Base-by-base conservation (phyloP, 2,888 invertebrate species). In the Ennomos fuscantarius region DNA sequence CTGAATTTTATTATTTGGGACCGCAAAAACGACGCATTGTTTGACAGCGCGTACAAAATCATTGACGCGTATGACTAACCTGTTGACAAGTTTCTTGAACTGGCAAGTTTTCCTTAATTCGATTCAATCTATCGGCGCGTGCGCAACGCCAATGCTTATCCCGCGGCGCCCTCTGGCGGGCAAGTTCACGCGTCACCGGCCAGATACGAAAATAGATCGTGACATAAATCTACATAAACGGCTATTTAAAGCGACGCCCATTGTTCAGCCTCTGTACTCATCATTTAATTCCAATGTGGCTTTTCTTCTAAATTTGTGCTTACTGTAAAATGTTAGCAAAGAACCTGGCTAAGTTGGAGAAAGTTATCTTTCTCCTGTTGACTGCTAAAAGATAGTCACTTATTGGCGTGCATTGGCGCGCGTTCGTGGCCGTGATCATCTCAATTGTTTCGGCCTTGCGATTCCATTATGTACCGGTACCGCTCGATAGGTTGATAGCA, bases 201-300 rank as follows among this genome's bases (percentile, higher is more conserved):
- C 78, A 74, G 70, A 66, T 79, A 81, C 83, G 64, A 76, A 89
- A 88, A 89, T 89, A 89, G 86, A 85, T 67, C 82, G 82, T 88
- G 89, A 89, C 89, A 89, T 88, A 86, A 87, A 89, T 89, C 84
- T 85, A 82, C 87, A 86, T 89, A 87, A 87, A 87, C 84, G 82
- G 81, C 84, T 86, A 85, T 84, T 86, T 87, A 74, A 69, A 82
- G 79, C 71, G 69, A 63, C 68, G 69, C 63, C 72, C 75, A 81
- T 82, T 82, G 84, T 84, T 76, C 75, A 61, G 50, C 66, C 52
- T 67, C 52, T 66, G 60, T 63, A 58, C 12, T 44, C 12, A 13
- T 40, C 44, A 13, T 42, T 32, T 8, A 11, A 47, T 24, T 24
- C 3, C 24, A 24, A 48, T 13, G 40, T 49, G 42, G n/a, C n/a